phyloP scores from a whole-genome alignment of 1,140 invertebrate genomes.

The Papilio xuthus region DNA sequence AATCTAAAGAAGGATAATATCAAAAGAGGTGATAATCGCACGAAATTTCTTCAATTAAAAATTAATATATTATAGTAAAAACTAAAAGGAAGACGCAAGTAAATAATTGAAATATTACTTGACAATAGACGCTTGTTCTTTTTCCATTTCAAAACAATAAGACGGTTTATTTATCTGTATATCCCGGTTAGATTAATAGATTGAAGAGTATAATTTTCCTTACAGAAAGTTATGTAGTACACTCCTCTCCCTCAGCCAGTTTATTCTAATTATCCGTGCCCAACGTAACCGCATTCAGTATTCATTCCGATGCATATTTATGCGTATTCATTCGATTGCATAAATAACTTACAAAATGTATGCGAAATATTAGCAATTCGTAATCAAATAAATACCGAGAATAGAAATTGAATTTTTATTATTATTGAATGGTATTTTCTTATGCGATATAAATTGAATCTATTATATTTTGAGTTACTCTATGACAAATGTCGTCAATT shows the following conservation, averaged over 20 bases:
- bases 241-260: constrained; percentile 36
- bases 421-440: not conserved
- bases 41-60: not conserved
- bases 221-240: not conserved
- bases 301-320: constrained; percentile 47
- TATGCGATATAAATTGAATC: not conserved
- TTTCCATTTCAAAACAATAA: not conserved
- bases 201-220: not conserved
- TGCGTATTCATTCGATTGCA: constrained; percentile 40
- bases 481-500: too few species aligned
- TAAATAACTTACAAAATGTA: constrained; percentile 31
- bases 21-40: not conserved
- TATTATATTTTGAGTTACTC: too few species aligned
- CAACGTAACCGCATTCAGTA: constrained; percentile 40
- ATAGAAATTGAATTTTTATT: constrained; percentile 12
- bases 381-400: constrained; percentile 14
- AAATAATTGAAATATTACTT: not conserved
- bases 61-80: not conserved
- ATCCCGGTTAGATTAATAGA: not conserved
- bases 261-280: constrained; percentile 40
- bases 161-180: not conserved
- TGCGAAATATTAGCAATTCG: constrained; percentile 24
- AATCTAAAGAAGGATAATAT: not conserved
- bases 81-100: not conserved
- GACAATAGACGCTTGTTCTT: not conserved